A percentile compares a stretch with the other conserved stretches of the same genome.
Conservation (phyloP, 1,140 invertebrate species). For the Drosophila micromelanica region DNA sequence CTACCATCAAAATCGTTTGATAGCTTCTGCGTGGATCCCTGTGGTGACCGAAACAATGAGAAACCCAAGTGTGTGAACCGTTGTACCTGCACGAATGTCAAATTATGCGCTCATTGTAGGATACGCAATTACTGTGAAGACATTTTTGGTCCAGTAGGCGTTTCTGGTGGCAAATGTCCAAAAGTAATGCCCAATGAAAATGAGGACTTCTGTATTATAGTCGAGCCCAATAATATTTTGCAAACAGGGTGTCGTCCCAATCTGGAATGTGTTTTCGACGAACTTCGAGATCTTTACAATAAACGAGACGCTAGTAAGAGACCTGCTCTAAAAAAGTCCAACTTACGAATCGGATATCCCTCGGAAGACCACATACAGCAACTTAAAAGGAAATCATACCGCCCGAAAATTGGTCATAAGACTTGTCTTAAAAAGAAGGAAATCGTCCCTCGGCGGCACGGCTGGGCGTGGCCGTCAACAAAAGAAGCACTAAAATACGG, state of each 20-base stretch:
- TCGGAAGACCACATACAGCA: too few species aligned
- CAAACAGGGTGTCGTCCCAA: constrained; percentile 55
- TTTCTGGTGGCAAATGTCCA: not conserved
- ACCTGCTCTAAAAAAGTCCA: not conserved
- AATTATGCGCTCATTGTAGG: constrained; percentile 63
- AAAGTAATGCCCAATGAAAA: constrained; percentile 9
- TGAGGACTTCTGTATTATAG: constrained; percentile 57
- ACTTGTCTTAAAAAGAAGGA: constrained; percentile 32
- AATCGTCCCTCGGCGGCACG: constrained; percentile 60
- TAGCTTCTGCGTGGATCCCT: constrained; percentile 35
- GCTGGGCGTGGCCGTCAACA: constrained; percentile 67
- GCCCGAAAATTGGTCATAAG: constrained; percentile 52
- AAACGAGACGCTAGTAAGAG: constrained; percentile 45
- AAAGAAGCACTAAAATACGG: constrained; percentile 47
- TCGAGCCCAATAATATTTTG: not conserved
- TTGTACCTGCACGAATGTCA: constrained; percentile 49
- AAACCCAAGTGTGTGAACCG: not conserved
- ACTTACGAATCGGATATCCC: not conserved
- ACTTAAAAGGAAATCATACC: not conserved
- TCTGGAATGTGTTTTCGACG: constrained; percentile 58
- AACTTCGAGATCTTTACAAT: constrained; percentile 59
- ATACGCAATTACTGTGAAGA: constrained; percentile 61
- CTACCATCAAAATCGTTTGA: not conserved
- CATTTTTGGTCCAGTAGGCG: constrained; percentile 16
- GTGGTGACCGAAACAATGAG: not conserved